A percentile compares a stretch with the other conserved stretches of the same genome.
phyloP scores from a whole-genome alignment of 2,888 invertebrate genomes.

The Mythimna pallens region DNA sequence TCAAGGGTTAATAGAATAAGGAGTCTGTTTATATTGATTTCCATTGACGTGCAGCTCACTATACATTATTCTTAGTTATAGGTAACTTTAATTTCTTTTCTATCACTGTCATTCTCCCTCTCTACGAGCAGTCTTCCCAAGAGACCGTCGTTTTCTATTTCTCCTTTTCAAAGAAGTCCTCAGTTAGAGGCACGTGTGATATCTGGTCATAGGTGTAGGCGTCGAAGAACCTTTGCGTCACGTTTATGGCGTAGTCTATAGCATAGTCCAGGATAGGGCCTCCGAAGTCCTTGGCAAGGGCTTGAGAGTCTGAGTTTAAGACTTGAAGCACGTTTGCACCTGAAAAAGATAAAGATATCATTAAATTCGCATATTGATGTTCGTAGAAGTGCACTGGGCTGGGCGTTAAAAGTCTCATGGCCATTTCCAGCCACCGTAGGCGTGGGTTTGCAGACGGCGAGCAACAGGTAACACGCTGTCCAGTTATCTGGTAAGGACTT shows the following conservation, averaged over 20 bases:
- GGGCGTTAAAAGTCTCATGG: no score
- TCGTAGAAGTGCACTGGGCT: no score
- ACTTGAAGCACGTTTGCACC: constrained; percentile 85
- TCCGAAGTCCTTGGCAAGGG: constrained; percentile 86
- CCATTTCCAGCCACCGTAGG: no score
- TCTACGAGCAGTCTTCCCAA: not conserved
- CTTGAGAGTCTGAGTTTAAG: constrained; percentile 84
- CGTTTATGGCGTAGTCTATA: constrained; percentile 87
- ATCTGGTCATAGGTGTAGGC: constrained; percentile 86
- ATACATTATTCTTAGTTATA: not conserved
- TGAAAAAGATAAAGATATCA: constrained; percentile 59
- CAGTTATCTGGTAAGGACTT: no score
- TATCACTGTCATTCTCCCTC: not conserved
- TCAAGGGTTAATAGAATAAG: not conserved
- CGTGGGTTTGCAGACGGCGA: no score
- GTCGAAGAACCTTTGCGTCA: constrained; percentile 86
- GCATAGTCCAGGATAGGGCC: constrained; percentile 87
- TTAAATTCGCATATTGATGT: not conserved
- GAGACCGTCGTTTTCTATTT: not conserved
- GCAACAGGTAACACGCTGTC: no score
- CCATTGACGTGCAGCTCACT: not conserved
- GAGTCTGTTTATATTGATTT: not conserved
- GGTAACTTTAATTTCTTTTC: not conserved
- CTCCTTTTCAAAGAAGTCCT: constrained; percentile 85
- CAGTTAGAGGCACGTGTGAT: constrained; percentile 81